Evolutionary conservation across 2,797 vertebrate species (phyloP), one percentile per base, ranked within the genome.

Genomic region (Galaxias olidus): DNA sequence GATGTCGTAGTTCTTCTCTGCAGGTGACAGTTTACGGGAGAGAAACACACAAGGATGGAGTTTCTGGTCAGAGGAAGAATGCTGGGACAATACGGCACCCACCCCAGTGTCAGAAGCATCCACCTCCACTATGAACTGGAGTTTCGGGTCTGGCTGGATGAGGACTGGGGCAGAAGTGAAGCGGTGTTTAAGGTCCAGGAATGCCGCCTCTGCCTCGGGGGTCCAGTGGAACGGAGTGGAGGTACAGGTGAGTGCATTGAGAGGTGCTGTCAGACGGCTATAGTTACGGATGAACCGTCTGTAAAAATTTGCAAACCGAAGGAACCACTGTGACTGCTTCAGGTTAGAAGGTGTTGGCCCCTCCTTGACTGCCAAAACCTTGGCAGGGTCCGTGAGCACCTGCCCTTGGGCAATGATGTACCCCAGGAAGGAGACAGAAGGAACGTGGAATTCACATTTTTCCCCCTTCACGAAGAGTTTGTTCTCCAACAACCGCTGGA

Each of bases 191-290:
- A 15, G 42, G 4, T 44, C 42, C 8, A 8, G 8, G 1, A 8
- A 20, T 8, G 30, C 10, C 41, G 4, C n/a, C 14, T 12, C 10
- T 1, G 18, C 20, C n/a, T 5, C 47, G 8, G 4, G 45, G 46
- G 14, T n/a, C 19, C 10, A 50, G 10, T 13, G 10, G 4, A 18
- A 13, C 19, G 7, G 2, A 17, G 20, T 13, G 5, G 58, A 9
- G 30, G n/a, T 41, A 30, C 19, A 62, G 13, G 60, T 63, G 41
- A 63, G 61, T 5, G 41, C 14, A 12, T 40, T 52, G 40, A 53
- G 61, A n/a, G 30, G 48, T 9, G 61, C 17, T 4, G 51, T n/a
- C 6, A 55, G 4, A 1, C 20, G 6, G 42, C 51, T 53, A 10
- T 64, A 55, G 18, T 55, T 30, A 1, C 17, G 11, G 12, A 55